Evolutionary conservation across 2,888 invertebrate species (phyloP).

Genomic region (Podabrus alpinus): DNA sequence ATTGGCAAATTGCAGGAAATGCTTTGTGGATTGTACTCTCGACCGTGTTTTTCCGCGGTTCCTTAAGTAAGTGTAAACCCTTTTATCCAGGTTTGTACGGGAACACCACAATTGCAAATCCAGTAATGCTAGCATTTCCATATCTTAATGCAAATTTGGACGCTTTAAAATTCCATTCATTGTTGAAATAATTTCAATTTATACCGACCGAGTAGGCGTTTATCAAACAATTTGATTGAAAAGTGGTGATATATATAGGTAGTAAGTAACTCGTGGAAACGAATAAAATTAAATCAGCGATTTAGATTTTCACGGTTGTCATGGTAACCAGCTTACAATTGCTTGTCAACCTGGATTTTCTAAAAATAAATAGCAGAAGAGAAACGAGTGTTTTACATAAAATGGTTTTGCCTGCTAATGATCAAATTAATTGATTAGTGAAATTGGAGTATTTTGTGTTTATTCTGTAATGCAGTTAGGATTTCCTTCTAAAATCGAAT

Average conservation of each 20-base stretch:
- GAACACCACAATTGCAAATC: neutral
- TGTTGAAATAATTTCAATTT: neutral
- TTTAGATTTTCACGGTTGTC: neutral
- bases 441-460: neutral
- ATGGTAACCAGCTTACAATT: constrained; percentile 3
- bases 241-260: too few species aligned
- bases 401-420: neutral
- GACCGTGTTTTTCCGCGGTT: too few species aligned
- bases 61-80: neutral
- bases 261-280: neutral
- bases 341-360: neutral
- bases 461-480: neutral
- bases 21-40: too few species aligned
- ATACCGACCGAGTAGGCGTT: neutral
- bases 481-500: neutral
- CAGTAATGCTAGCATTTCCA: too few species aligned
- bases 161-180: neutral
- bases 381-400: neutral
- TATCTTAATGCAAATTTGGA: too few species aligned
- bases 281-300: neutral
- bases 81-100: neutral
- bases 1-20: too few species aligned
- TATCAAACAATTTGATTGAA: neutral
- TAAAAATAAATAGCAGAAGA: constrained; percentile 3
- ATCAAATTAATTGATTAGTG: neutral